Percentiles rank a stretch among this genome's conserved stretches.
Evolutionary conservation across 2,888 invertebrate species (phyloP).

Genomic region (Copidosoma aretas): DNA sequence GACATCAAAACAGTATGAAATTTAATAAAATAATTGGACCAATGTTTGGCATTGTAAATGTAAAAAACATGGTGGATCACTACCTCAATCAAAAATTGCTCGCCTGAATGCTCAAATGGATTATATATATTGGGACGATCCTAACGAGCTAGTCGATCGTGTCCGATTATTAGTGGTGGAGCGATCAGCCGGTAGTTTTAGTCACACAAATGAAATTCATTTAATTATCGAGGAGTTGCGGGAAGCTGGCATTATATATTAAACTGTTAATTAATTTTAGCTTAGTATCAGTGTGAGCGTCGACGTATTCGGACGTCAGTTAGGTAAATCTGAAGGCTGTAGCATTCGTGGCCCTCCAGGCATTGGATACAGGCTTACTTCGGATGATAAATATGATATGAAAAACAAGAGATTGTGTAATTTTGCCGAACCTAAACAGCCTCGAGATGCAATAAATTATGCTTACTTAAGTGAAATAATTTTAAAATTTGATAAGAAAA

Average conservation of each 20-base stretch:
- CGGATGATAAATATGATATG: constrained; percentile 34
- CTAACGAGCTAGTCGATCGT: neutral
- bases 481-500: neutral
- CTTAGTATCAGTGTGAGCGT: constrained; percentile 6
- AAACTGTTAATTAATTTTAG: neutral
- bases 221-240: constrained; percentile 3
- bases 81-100: neutral
- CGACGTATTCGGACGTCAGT: constrained; percentile 8
- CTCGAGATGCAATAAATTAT: neutral
- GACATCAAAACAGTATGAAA: neutral
- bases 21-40: neutral
- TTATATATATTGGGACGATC: constrained; percentile 3
- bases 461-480: neutral
- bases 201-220: constrained; percentile 8
- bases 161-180: neutral
- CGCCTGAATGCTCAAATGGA: neutral
- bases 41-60: neutral
- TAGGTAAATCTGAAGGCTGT: neutral
- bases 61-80: neutral
- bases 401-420: constrained; percentile 33
- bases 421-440: constrained; percentile 15
- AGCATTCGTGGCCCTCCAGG: neutral
- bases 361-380: constrained; percentile 12
- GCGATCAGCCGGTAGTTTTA: neutral
- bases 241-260: constrained; percentile 7